Percentiles rank a stretch among this genome's conserved stretches.
phyloP scores from a whole-genome alignment of 2,888 invertebrate genomes.

The Ditula angustiorana region DNA sequence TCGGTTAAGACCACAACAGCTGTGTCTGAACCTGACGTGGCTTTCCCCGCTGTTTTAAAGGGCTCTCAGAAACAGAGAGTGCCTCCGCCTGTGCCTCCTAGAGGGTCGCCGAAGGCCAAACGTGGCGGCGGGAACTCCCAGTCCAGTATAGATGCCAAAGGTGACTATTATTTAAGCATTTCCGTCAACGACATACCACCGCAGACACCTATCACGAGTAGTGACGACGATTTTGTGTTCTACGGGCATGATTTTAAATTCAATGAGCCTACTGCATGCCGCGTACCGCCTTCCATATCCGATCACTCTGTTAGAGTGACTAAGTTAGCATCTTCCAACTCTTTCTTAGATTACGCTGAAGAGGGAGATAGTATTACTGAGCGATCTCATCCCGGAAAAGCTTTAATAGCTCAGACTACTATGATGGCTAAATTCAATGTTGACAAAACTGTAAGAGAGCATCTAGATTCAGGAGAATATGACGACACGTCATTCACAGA shows the following conservation, averaged over 20 bases:
- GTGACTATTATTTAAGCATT: conserved; percentile 78
- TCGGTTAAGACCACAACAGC: conserved; percentile 64
- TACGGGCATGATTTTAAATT: conserved; percentile 80
- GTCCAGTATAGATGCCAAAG: conserved; percentile 75
- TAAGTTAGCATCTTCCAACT: conserved; percentile 70
- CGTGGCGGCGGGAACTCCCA: conserved; percentile 78
- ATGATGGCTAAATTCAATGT: conserved; percentile 81
- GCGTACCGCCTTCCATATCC: conserved; percentile 68
- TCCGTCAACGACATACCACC: conserved; percentile 73
- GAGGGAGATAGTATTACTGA: conserved; percentile 73
- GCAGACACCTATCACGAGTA: conserved; percentile 74
- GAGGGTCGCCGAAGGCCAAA: conserved; percentile 90
- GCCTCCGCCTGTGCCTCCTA: conserved; percentile 95
- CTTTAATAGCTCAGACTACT: conserved; percentile 71
- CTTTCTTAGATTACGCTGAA: conserved; percentile 72
- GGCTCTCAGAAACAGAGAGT: conserved; percentile 91
- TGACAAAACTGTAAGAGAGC: conserved; percentile 69
- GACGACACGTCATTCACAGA: conserved; percentile 76
- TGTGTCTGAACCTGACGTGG: conserved; percentile 82
- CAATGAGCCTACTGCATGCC: conserved; percentile 73
- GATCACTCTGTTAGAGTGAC: conserved; percentile 71
- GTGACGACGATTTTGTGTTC: conserved; percentile 76
- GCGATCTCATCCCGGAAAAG: conserved; percentile 66
- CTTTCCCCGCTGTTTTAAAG: conserved; percentile 91
- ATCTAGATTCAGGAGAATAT: conserved; percentile 75